These are phyloP conservation scores for Elachura formosa DNA, from an alignment of 2,113 vertebrate species.

Conservation along the genomic window DNA sequence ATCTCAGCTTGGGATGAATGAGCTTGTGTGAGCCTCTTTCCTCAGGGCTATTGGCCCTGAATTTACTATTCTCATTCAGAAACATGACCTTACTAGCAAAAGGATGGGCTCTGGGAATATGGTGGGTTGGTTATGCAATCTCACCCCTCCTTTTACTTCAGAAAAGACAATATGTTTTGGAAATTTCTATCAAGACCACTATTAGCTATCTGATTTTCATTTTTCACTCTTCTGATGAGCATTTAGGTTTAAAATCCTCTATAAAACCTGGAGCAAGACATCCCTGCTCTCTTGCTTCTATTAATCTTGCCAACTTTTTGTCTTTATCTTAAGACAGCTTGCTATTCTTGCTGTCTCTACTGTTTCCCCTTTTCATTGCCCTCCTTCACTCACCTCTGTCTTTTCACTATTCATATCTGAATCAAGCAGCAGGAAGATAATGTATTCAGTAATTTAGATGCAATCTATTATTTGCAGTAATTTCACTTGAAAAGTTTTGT, in stretches of 20 bases:
- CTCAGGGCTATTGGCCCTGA: neutral
- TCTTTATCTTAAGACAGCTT: neutral
- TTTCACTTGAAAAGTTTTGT: neutral
- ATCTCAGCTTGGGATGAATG: accelerated
- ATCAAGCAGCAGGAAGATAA: neutral
- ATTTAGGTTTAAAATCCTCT: neutral
- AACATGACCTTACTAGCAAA: neutral
- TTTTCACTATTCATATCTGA: neutral
- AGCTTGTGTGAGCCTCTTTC: neutral
- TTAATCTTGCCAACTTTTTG: neutral
- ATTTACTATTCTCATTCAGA: neutral
- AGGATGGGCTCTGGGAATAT: neutral
- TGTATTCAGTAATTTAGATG: neutral
- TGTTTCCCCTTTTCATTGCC: neutral
- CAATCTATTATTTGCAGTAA: neutral
- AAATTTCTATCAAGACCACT: neutral
- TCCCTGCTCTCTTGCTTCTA: neutral
- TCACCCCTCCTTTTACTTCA: neutral
- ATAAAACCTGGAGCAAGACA: neutral
- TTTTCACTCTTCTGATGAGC: neutral
- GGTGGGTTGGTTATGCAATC: neutral
- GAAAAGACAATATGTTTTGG: neutral
- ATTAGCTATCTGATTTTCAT: neutral
- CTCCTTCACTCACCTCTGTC: neutral
- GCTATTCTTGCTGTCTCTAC: neutral